Evolutionary conservation across 2,888 invertebrate genomes (phyloP).

Genomic region (Branchipolynoe longqiensis): DNA sequence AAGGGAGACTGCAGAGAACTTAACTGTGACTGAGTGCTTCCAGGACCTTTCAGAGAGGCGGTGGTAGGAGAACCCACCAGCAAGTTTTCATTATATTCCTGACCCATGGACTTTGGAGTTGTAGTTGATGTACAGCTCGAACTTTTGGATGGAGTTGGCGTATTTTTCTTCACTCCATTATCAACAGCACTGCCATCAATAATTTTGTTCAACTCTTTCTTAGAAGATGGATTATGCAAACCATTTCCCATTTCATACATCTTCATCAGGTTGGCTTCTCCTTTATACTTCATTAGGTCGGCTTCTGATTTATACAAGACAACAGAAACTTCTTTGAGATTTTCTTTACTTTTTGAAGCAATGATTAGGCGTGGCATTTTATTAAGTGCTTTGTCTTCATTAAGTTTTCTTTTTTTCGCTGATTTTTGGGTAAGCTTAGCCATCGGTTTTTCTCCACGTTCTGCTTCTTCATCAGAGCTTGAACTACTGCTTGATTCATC

Average conservation of each 20-base stretch:
- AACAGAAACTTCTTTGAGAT: background rate
- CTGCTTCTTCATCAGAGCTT: background rate
- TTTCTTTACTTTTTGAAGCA: background rate
- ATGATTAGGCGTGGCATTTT: background rate
- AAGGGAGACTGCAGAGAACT: too few species aligned
- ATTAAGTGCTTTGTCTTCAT: background rate
- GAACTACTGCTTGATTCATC: background rate
- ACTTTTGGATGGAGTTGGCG: background rate
- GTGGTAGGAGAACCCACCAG: too few species aligned
- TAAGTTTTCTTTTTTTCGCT: conserved; percentile 7
- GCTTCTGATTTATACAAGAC: background rate
- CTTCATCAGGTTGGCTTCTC: conserved; percentile 3
- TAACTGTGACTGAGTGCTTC: too few species aligned
- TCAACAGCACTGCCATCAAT: background rate
- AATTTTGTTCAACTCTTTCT: background rate
- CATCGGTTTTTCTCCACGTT: background rate
- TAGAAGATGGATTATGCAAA: background rate
- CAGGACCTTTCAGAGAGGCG: too few species aligned
- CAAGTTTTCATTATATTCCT: too few species aligned
- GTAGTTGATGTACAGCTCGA: background rate
- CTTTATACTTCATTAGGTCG: too few species aligned
- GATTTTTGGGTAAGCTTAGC: background rate
- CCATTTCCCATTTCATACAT: background rate
- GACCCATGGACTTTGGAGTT: too few species aligned
- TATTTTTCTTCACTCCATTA: background rate